Evolutionary conservation across 2,113 vertebrate species (phyloP), one percentile per base, ranked within the genome.

Genomic region (Phyllostomus hastatus): DNA sequence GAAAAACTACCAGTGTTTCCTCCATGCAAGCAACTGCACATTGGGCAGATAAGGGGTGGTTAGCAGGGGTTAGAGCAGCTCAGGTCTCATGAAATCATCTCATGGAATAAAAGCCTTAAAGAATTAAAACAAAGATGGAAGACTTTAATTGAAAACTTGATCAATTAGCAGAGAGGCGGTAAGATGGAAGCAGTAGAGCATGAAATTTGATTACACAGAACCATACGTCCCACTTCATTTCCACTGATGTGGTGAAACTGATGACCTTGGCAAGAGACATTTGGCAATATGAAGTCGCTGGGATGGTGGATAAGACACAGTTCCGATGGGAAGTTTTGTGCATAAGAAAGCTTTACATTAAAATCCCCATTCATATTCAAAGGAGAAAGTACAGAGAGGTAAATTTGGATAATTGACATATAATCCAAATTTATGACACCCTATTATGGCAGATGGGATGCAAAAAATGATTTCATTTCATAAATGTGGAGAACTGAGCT

Each of bases 141-240:
- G 96, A 97, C 97, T 98, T 98, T 98, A 99, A 99, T 98, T 99
- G 98, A 98, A 99, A 99, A 98, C 97, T 98, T 98, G 98, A 98
- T 98, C 98, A 99, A 98, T 99, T 99, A 99, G 97, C 98, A 98
- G 97, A 98, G 97, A 98, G 97, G 96, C 98, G 98, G 98, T 98
- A 98, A 98, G 97, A 98, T 97, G 91, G 90, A 98, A 83, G 98
- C 98, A 98, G 95, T 84, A 96, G 98, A 98, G 98, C 98, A 97
- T 98, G 96, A 99, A 98, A 99, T 98, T 95, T 98, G 98, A 99
- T 99, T 98, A 98, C 98, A 98, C 92, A 97, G 97, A 98, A 98
- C 97, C 98, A 98, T 98, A 98, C 92, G 67, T 97, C 97, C 97
- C 96, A 96, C 92, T 98, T 98, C 98, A 98, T 98, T 98, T 98